Percentiles rank a stretch among this genome's conserved stretches.
Evolutionary conservation across 2,113 vertebrate species (phyloP).

Genomic region (Coracopsis vasa): DNA sequence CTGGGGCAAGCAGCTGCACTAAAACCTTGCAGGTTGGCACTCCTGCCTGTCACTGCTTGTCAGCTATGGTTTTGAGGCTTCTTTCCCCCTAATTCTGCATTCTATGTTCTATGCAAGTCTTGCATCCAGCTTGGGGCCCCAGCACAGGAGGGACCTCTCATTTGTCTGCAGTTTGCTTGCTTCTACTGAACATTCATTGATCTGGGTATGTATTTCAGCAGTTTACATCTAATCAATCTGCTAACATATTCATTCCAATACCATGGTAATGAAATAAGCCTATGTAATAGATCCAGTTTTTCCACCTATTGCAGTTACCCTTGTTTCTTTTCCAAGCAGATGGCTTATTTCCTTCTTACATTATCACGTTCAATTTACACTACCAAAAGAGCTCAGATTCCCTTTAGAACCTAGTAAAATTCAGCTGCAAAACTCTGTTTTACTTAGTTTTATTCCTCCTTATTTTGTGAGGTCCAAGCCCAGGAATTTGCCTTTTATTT

Average conservation of each 20-base stretch:
- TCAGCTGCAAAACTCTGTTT: not conserved
- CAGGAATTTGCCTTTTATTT: not conserved
- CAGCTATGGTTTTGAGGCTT: not conserved
- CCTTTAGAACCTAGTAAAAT: not conserved
- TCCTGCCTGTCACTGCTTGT: not conserved
- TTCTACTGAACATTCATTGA: not conserved
- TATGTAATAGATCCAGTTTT: not conserved
- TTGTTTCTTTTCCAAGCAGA: not conserved
- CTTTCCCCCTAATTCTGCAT: not conserved
- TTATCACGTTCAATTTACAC: not conserved
- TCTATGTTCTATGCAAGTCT: not conserved
- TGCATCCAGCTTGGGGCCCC: not conserved
- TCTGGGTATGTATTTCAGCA: not conserved
- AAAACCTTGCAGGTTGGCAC: not conserved
- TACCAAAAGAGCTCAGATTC: not conserved
- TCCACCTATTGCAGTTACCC: not conserved
- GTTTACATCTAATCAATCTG: not conserved
- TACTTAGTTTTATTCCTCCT: not conserved
- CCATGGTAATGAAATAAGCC: not conserved
- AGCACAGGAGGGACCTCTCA: not conserved
- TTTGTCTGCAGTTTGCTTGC: not conserved
- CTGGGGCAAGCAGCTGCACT: not conserved
- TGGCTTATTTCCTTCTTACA: not conserved
- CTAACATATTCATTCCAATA: not conserved
- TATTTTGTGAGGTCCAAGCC: not conserved